Conservation (phyloP, 2,797 vertebrate species). For the Danio choprae region DNA sequence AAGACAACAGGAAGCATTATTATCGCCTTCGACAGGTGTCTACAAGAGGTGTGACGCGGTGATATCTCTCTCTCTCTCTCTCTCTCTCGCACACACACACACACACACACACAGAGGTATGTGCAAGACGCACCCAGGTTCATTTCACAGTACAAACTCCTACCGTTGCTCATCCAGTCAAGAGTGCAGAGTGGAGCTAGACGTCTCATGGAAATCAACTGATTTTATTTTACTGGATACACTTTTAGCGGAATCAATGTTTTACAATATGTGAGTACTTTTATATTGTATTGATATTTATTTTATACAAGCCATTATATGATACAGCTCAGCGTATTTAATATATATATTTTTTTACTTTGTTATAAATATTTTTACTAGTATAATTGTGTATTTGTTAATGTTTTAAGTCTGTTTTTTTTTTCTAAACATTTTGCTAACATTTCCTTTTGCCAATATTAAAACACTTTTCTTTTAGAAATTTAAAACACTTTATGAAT, state of each 20-base stretch:
- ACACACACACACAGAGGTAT: constrained; percentile 16
- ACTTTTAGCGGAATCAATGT: constrained; percentile 1
- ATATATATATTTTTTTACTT: too few species aligned
- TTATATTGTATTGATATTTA: background rate
- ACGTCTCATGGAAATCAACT: background rate
- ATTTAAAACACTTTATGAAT: background rate
- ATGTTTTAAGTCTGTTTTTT: too few species aligned
- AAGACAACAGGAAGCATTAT: background rate
- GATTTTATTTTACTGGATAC: constrained; percentile 1
- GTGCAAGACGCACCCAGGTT: constrained; percentile 32
- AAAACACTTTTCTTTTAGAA: too few species aligned
- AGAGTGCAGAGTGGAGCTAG: constrained; percentile 18
- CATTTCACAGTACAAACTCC: constrained; percentile 16
- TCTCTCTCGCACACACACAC: background rate
- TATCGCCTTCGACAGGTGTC: background rate
- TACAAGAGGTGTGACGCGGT: constrained; percentile 3
- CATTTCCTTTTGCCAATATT: too few species aligned
- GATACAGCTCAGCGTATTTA: too few species aligned
- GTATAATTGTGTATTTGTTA: too few species aligned
- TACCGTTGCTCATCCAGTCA: background rate
- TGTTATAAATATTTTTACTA: background rate
- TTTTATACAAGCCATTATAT: background rate
- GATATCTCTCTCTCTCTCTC: background rate
- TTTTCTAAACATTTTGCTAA: too few species aligned
- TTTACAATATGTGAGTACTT: constrained; percentile 39